Conservation (phyloP, 1,140 invertebrate genomes). For the Schmidtea mediterranea region DNA sequence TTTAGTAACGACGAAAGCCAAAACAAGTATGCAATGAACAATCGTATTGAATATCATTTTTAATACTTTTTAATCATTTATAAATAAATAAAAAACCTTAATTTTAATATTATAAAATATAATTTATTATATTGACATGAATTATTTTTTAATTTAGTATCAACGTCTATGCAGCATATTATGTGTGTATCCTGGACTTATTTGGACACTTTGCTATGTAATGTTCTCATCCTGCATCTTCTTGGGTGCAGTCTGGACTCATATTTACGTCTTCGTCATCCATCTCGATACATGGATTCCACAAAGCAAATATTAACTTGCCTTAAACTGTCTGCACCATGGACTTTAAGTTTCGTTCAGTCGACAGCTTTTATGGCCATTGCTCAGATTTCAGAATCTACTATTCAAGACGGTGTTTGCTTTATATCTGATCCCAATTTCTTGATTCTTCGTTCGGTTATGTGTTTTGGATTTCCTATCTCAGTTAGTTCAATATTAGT, state of each 20-base stretch:
- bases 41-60: too few relatives aligned
- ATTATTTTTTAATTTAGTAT: too few relatives aligned
- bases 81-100: too few relatives aligned
- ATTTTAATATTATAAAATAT: too few relatives aligned
- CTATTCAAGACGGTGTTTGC: neutral
- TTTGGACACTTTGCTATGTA: neutral
- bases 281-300: neutral
- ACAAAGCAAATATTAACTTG: neutral
- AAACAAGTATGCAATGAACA: too few relatives aligned
- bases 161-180: neutral
- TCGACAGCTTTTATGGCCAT: neutral
- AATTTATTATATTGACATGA: too few relatives aligned
- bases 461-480: neutral
- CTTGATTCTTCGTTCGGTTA: neutral
- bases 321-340: neutral
- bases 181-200: constrained; percentile 1
- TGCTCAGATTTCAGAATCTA: neutral
- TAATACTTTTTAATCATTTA: too few relatives aligned
- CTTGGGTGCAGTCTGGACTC: neutral
- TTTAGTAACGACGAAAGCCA: too few relatives aligned
- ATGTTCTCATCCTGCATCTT: neutral
- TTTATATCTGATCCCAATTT: neutral
- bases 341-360: neutral
- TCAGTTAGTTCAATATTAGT: neutral
- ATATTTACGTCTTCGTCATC: neutral